Evolutionary conservation across 1,140 invertebrate genomes (phyloP).

Genomic region (Agraylea sexmaculata): DNA sequence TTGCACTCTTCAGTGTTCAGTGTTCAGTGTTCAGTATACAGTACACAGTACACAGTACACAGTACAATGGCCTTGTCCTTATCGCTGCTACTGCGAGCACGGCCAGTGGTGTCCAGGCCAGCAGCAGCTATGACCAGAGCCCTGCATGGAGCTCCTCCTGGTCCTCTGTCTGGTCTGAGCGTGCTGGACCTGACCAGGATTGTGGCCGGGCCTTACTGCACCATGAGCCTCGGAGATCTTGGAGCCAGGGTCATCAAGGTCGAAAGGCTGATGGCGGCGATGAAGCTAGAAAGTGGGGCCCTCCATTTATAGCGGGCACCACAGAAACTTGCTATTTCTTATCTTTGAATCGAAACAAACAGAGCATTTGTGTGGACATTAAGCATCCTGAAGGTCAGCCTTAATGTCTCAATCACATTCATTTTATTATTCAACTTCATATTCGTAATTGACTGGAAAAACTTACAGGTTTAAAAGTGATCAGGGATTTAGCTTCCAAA

Average conservation of each 20-base stretch:
- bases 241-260: constrained; percentile 93
- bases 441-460: not conserved
- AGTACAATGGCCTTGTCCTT: too few species aligned
- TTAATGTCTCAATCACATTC: too few species aligned
- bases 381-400: constrained; percentile 46
- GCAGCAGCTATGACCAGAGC: not conserved
- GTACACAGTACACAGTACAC: too few species aligned
- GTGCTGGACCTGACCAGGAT: constrained; percentile 78
- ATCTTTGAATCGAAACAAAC: constrained; percentile 89
- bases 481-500: constrained; percentile 59
- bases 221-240: constrained; percentile 87
- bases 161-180: constrained; percentile 42
- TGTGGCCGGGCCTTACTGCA: constrained; percentile 74
- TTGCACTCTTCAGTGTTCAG: too few species aligned
- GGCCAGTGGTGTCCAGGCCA: not conserved
- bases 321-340: constrained; percentile 77
- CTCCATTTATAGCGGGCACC: constrained; percentile 68
- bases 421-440: not conserved
- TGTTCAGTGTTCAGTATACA: too few species aligned
- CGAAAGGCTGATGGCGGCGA: constrained; percentile 71
- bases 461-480: constrained; percentile 52
- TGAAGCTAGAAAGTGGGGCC: constrained; percentile 85
- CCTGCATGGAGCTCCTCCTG: not conserved
- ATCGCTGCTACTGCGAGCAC: too few species aligned
- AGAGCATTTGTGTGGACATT: constrained; percentile 82